phyloP scores from a whole-genome alignment of 2,888 invertebrate genomes.

The Dicyrtomina minuta region DNA sequence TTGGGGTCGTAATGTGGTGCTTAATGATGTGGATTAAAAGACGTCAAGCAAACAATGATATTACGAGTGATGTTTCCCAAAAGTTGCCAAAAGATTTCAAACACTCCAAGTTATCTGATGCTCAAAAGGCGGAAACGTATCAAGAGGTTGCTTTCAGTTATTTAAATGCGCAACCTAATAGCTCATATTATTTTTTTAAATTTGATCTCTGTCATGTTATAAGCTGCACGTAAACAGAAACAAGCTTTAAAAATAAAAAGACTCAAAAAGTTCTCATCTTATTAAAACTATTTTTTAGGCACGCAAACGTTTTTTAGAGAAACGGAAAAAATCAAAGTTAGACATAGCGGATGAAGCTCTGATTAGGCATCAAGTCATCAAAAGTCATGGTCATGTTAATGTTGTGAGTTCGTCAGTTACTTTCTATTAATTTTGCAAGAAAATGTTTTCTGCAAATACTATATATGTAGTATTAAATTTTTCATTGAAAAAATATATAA shows the following conservation, averaged over 20 bases:
- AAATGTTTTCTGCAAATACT: not conserved
- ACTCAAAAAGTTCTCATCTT: not conserved
- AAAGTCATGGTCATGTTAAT: not conserved
- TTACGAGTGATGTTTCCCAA: too few relatives aligned
- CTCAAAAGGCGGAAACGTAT: not conserved
- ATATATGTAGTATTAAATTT: not conserved
- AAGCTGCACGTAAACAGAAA: too few relatives aligned
- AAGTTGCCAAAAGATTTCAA: too few relatives aligned
- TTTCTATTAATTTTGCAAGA: not conserved
- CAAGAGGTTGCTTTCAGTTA: not conserved
- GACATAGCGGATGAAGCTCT: not conserved
- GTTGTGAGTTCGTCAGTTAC: not conserved
- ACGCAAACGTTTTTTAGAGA: constrained; percentile 6
- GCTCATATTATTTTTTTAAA: not conserved
- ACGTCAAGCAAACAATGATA: too few relatives aligned
- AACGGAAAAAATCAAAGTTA: not conserved
- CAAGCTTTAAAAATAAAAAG: too few relatives aligned
- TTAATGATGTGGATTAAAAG: too few relatives aligned
- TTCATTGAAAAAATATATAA: not conserved
- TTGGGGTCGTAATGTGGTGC: too few relatives aligned
- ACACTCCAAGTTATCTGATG: not conserved
- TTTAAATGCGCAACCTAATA: not conserved
- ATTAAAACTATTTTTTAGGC: constrained; percentile 3
- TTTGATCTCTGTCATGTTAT: too few relatives aligned
- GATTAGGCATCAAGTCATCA: not conserved